Base-by-base conservation (phyloP, 1,140 invertebrate genomes). In the Tetraneura akinire region DNA sequence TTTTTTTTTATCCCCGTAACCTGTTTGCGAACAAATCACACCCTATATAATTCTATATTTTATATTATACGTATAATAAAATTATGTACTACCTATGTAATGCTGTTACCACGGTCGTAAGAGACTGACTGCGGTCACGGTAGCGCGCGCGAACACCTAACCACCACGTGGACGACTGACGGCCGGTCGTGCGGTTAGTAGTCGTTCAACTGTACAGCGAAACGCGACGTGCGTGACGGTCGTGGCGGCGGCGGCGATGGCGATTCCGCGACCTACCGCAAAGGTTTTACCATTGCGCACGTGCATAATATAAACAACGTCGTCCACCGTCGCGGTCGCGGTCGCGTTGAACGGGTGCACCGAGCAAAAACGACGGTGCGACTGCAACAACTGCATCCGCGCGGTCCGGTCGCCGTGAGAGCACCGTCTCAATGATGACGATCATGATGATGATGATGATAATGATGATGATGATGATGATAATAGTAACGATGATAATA, bases 101-200 rank as follows among this genome's bases (percentile, higher is more conserved):
- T 51, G 2, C 6, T 16, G 49, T 51, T 4, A 51, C 1, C 49
- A 16, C 14, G 4, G 49, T 11, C 49, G 14, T 16, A 51, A 49
- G 2, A 11, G 47, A 11, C 47, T 1, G 47, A 1, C n/a, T 9
- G n/a, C 51, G n/a, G n/a, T 9, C 8, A 23, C 18, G 45, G 73
- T 51, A 23, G 29, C 73, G 32, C 53, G 32, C 53, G 32, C 53
- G 73, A 11, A 60, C 74, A 47, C 23, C n/a, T n/a, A n/a, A n/a
- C n/a, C 71, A 74, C 74, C 74, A 78, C 74, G 74, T 78, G 74
- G 74, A 78, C 55, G 55, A 78, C 74, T 78, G 74, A 78, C 66
- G 37, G 14, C 21, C 26, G 70, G 16, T 16, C 42, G 45, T 18
- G 60, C 26, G n/a, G 32, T 37, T 37, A 37, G 32, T 37, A 37